A percentile compares a stretch with the other conserved stretches of the same genome.
Evolutionary conservation across 2,113 vertebrate genomes (phyloP).

Genomic region (Thamnaconus septentrionalis): DNA sequence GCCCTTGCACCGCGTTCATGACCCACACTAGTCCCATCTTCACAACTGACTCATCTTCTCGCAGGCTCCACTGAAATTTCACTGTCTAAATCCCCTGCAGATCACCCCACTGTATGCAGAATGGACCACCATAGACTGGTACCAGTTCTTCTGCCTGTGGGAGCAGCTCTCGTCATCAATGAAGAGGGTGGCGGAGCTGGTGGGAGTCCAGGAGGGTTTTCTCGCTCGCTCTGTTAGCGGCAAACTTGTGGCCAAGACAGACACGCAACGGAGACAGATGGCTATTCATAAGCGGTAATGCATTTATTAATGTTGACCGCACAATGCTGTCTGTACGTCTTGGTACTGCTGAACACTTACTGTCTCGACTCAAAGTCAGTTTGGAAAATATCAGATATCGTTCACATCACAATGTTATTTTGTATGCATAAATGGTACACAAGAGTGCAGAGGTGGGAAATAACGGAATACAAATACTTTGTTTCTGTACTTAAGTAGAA

Average conservation of each 20-base stretch:
- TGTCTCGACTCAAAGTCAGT: too few relatives aligned
- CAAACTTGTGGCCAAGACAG: constrained; percentile 87
- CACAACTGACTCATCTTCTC: neutral
- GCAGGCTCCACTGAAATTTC: neutral
- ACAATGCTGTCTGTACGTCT: neutral
- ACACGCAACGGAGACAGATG: constrained; percentile 93
- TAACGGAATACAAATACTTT: too few relatives aligned
- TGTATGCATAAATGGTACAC: too few relatives aligned
- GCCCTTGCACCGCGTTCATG: too few relatives aligned
- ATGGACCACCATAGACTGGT: constrained; percentile 96
- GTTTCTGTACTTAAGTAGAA: too few relatives aligned
- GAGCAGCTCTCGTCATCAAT: constrained; percentile 90
- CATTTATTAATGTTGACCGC: neutral
- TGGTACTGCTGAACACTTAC: neutral
- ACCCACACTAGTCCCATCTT: neutral
- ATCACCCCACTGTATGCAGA: constrained; percentile 95
- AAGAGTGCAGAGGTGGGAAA: too few relatives aligned
- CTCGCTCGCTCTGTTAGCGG: constrained; percentile 91
- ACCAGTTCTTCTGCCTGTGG: constrained; percentile 96
- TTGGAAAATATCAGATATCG: too few relatives aligned
- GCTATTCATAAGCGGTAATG: constrained; percentile 92
- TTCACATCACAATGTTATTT: too few relatives aligned
- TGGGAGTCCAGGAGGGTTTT: constrained; percentile 94
- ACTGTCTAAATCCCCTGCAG: constrained; percentile 60
- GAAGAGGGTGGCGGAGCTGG: constrained; percentile 95